These are phyloP conservation scores for Nomada ruficornis DNA, from an alignment of 2,888 invertebrate species.

Conservation along the genomic window DNA sequence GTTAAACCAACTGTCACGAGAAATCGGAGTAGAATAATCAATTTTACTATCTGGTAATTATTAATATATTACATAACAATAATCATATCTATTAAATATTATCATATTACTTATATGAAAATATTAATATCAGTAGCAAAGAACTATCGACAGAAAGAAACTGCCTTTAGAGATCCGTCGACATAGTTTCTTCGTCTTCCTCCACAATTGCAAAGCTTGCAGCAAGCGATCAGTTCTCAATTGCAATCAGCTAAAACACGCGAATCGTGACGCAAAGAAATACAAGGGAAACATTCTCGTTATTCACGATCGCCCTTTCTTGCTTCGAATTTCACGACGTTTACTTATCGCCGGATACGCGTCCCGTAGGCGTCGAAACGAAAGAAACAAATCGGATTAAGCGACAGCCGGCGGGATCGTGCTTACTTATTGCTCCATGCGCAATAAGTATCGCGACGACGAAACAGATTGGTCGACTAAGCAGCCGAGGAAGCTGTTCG, in stretches of 20 bases:
- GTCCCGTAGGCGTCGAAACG: conserved; percentile 28
- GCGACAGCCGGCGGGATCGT: conserved; percentile 59
- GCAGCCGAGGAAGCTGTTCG: conserved; percentile 34
- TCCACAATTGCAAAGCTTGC: background rate
- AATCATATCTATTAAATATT: too few relatives aligned
- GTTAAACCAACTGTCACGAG: too few relatives aligned
- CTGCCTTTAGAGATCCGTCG: too few relatives aligned
- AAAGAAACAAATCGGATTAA: conserved; percentile 73
- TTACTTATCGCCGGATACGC: background rate
- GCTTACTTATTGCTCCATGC: conserved; percentile 53
- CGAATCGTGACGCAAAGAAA: background rate
- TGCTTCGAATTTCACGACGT: conserved; percentile 3
- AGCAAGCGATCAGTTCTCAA: background rate
- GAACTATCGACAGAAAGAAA: too few relatives aligned
- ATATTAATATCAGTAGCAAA: too few relatives aligned
- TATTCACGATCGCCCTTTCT: background rate
- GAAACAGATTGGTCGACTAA: conserved; percentile 51
- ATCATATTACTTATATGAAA: too few relatives aligned
- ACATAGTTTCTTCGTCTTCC: too few relatives aligned
- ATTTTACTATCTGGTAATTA: too few relatives aligned
- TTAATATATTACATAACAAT: too few relatives aligned
- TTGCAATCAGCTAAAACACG: conserved; percentile 32
- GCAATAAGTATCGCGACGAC: conserved; percentile 74
- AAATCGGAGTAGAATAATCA: too few relatives aligned
- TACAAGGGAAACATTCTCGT: background rate